Base-by-base conservation (phyloP, 1,140 invertebrate genomes). In the Phymorhynchus buccinoides region DNA sequence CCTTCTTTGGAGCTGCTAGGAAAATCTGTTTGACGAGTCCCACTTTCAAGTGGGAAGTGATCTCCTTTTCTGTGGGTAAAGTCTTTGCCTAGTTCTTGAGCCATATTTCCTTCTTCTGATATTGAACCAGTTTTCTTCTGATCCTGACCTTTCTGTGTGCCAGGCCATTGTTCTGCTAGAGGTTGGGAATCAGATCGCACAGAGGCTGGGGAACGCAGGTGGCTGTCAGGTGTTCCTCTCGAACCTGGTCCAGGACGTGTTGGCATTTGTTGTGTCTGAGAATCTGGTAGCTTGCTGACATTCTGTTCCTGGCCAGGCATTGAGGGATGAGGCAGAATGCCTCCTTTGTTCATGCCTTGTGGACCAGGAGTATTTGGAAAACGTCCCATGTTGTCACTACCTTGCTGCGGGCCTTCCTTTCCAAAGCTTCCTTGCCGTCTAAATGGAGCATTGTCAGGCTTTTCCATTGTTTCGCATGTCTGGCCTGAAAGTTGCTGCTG, bases 341-440 rank as follows among this genome's bases (percentile, higher is more conserved):
- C 56, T 84, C 83, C 83, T 75, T 42, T 77, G 39, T 48, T 75
- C 68, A 84, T 30, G 9, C 79, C 78, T 1, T n/a, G 48, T 32
- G 39, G 42, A 12, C 66, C 84, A 3, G 75, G 39, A 52, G 52
- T 22, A 35, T 41, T 68, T 30, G 35, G 66, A 32, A 83, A 83
- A n/a, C 39, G 56, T 3, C 52, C 48, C 6, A 3, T 22, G n/a
- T 22, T 56, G 44, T 52, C 77, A 27, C 18, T 18, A 30, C 41
- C n/a, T 83, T 30, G 81, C n/a, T 41, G 81, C 81, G 44, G 71
- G 14, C 66, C 81, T 44, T 83, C 81, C 41, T 66, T 37, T 32
- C 56, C 66, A 73, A 71, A 83, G 41, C 41, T 30, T 3, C 39
- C 41, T 73, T 83, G 81, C 41, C 73, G 81, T 27, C 32, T 71